These are phyloP conservation scores for Caradrina kadenii DNA, from an alignment of 2,888 invertebrate species.

Conservation along the genomic window DNA sequence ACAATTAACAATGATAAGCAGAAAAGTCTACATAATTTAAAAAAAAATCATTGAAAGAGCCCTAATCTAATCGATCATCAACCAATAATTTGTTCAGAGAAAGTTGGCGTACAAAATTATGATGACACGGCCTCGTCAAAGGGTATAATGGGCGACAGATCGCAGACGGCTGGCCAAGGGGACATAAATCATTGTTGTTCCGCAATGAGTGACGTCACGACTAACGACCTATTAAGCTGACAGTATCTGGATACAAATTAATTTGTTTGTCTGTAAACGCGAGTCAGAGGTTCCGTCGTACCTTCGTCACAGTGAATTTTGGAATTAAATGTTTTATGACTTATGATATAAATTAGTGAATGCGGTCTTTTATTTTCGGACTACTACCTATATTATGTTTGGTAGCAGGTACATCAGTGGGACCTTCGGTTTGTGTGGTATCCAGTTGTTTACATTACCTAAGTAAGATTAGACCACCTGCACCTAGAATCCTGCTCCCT, in stretches of 20 bases:
- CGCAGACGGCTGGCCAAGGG: conserved; percentile 51
- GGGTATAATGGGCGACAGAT: conserved; percentile 63
- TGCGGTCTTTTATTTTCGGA: not conserved
- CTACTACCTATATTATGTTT: not conserved
- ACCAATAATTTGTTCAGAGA: conserved; percentile 55
- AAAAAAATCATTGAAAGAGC: not conserved
- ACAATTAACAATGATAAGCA: not conserved
- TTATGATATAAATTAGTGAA: not conserved
- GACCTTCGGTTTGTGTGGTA: too few relatives aligned
- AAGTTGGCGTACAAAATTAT: conserved; percentile 57
- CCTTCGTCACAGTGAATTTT: conserved; percentile 24
- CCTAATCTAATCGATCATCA: conserved; percentile 58
- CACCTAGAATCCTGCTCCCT: too few relatives aligned
- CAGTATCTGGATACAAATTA: conserved; percentile 66
- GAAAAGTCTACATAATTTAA: conserved; percentile 2
- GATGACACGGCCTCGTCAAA: conserved; percentile 62
- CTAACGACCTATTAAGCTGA: conserved; percentile 73
- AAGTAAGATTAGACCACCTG: too few relatives aligned
- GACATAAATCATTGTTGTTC: conserved; percentile 73
- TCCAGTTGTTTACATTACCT: too few relatives aligned
- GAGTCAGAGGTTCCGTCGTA: conserved; percentile 33
- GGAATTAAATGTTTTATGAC: conserved; percentile 11
- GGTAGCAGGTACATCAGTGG: too few relatives aligned
- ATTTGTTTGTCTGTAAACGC: conserved; percentile 61
- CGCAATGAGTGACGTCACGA: conserved; percentile 65